phyloP scores from a whole-genome alignment of 2,113 vertebrate species.

The Serinus canaria region DNA sequence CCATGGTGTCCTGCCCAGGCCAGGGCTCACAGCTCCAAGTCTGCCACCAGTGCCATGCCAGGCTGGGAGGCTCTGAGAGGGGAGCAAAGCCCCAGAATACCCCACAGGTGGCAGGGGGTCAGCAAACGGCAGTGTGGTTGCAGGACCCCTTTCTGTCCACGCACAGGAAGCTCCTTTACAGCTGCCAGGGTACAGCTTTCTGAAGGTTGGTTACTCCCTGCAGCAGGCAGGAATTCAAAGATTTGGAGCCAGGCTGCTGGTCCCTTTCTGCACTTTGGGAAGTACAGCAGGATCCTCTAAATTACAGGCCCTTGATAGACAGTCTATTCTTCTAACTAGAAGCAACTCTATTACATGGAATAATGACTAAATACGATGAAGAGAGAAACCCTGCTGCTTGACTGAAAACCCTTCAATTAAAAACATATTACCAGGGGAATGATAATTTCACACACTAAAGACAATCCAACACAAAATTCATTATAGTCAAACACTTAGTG shows the following conservation, averaged over 20 bases:
- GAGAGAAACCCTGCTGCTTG: constrained; percentile 5
- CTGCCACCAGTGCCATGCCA: neutral
- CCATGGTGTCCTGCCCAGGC: neutral
- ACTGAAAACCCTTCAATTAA: constrained; percentile 42
- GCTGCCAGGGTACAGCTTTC: neutral
- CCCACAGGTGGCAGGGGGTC: neutral
- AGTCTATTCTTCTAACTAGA: neutral
- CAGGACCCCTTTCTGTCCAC: neutral
- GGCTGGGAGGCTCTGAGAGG: neutral
- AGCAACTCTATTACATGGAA: neutral
- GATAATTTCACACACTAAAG: constrained; percentile 8
- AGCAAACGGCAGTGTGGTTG: neutral
- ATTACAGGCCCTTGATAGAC: neutral
- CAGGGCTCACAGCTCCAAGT: neutral
- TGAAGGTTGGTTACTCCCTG: neutral
- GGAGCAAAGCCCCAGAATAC: neutral
- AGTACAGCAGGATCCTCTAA: neutral
- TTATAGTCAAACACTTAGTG: neutral
- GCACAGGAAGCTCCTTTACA: accelerated
- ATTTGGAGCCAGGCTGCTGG: neutral
- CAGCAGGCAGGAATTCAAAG: neutral
- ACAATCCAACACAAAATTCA: neutral
- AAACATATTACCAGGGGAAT: neutral
- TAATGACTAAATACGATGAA: constrained; percentile 1
- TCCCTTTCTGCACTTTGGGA: neutral